Evolutionary conservation across 2,797 vertebrate genomes (phyloP).

Genomic region (Gymnopithys bicolor): DNA sequence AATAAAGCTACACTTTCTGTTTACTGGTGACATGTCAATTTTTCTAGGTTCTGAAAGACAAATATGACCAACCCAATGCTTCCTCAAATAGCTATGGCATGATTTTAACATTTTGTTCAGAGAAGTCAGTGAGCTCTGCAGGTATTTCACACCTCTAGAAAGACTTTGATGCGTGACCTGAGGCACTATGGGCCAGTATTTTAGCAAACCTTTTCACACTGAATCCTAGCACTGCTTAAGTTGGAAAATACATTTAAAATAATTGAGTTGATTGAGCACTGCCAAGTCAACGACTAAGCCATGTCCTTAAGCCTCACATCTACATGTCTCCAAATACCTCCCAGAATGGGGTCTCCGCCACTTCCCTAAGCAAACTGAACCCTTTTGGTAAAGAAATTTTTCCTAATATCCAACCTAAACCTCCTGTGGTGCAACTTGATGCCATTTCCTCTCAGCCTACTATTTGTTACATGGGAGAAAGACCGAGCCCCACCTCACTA

Average conservation of each 20-base stretch:
- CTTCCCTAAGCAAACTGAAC: background rate
- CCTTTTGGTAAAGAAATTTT: background rate
- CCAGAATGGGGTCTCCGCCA: background rate
- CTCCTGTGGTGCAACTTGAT: background rate
- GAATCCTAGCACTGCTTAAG: background rate
- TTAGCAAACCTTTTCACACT: background rate
- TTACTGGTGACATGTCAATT: background rate
- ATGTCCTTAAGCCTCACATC: background rate
- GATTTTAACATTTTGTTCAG: background rate
- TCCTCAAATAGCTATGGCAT: background rate
- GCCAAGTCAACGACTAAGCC: background rate
- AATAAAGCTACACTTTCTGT: background rate
- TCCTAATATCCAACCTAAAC: background rate
- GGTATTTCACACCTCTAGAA: background rate
- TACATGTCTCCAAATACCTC: background rate
- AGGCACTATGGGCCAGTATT: background rate
- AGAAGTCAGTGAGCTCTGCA: background rate
- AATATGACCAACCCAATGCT: background rate
- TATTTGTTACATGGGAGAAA: background rate
- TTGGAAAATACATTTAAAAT: background rate
- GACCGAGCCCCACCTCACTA: background rate
- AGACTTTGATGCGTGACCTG: background rate
- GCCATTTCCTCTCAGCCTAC: background rate
- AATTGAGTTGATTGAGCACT: background rate
- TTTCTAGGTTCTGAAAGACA: background rate